Evolutionary conservation across 1,140 invertebrate species (phyloP).

Genomic region (Drosophila lacteicornis): DNA sequence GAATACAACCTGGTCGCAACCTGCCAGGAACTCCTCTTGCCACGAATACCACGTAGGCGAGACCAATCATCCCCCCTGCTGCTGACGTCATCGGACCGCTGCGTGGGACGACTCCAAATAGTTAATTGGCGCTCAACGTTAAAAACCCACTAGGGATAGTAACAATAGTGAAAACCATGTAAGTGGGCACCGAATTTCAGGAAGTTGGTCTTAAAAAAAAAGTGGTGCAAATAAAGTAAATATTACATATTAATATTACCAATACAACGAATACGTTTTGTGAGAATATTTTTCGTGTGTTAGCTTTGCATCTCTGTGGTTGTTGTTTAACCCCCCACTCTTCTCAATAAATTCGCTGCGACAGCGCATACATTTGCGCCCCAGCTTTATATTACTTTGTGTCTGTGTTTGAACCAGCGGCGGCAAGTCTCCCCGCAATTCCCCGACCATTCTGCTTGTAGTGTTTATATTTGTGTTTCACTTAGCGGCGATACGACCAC

Average conservation of each 20-base stretch:
- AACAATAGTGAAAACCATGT: no score
- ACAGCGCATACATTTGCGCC: not conserved
- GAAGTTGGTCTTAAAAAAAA: no score
- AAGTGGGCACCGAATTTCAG: no score
- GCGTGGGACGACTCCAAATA: no score
- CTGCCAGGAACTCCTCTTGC: not conserved
- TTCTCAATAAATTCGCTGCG: not conserved
- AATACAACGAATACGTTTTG: not conserved
- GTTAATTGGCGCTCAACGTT: no score
- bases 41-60: no score
- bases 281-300: slow-evolving; percentile 5
- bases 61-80: no score
- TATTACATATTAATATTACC: no score
- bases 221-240: no score
- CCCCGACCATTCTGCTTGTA: not conserved
- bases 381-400: not conserved
- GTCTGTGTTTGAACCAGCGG: not conserved
- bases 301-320: slow-evolving; percentile 3
- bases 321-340: slow-evolving; percentile 1
- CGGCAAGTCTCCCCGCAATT: not conserved
- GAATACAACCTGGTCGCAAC: not conserved
- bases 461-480: not conserved
- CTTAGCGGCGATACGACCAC: not conserved
- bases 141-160: no score
- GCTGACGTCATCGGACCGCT: no score